Evolutionary conservation across 2,113 vertebrate genomes (phyloP), one percentile per base, ranked within the genome.

Genomic region (Cairina moschata): DNA sequence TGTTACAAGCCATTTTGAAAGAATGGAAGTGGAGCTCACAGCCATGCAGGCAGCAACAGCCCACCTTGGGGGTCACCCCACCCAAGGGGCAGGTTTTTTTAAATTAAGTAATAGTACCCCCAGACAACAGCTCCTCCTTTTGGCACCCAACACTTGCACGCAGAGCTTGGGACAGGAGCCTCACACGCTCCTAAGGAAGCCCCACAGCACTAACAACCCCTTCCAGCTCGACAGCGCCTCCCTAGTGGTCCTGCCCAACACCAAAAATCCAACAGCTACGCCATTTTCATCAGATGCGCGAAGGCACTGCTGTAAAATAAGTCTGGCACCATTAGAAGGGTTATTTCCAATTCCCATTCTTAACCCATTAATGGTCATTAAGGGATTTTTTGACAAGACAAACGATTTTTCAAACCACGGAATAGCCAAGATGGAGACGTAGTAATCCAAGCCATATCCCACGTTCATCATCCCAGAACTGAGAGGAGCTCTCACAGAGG

Each of bases 1-100:
- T 98, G 88, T 94, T 98, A 98, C 95, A 97, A 98, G 99, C 99
- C 99, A 99, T 99, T 99, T 99, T 99, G 98, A 98, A 97, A 97
- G 86, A 74, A 91, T 97, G 97, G 95, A 81, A 97, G 89, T 97
- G 93, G 98, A 96, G 96, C 75, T 97, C 67, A 88, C 92, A 97
- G 95, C 93, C 97, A 96, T 75, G 96, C 56, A 83, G 93, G 93
- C 96, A 97, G 81, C 94, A 96, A 22, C 58, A 93, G 87, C 93
- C 95, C 93, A 97, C 91, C 85, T 89, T 85, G 96, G 95, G 95
- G 95, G 76, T 95, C 85, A 96, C 62, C 96, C 96, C 98, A 97
- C 95, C 95, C 94, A 80, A 88, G 83, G 96, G 96, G 97, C 65
- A 94, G 90, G 94, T 96, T 88, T 69, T 82, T 91, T 86, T 32